A percentile compares a stretch with the other conserved stretches of the same genome.
Evolutionary conservation across 2,797 vertebrate genomes (phyloP).

Genomic region (Eupleurogrammus muticus): DNA sequence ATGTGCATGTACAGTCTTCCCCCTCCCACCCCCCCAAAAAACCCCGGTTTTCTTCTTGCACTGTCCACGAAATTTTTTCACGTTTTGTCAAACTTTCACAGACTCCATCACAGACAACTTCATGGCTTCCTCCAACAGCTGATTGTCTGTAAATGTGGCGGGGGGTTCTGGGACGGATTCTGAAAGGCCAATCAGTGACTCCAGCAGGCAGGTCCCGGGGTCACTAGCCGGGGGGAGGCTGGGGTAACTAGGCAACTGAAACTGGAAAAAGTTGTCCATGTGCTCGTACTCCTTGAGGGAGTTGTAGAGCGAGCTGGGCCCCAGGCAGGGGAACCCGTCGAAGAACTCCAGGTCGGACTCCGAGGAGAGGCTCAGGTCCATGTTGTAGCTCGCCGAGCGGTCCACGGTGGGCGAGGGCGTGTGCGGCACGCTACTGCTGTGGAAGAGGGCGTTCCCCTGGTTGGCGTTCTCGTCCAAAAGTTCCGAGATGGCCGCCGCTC

Average conservation of each 20-base stretch:
- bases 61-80: constrained; percentile 44
- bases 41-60: constrained; percentile 48
- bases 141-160: constrained; percentile 92
- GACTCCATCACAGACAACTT: constrained; percentile 92
- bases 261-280: constrained; percentile 91
- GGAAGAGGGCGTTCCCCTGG: constrained; percentile 88
- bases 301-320: constrained; percentile 93
- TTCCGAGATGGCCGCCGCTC: constrained; percentile 83
- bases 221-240: constrained; percentile 86
- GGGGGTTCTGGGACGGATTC: constrained; percentile 91
- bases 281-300: constrained; percentile 92
- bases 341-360: constrained; percentile 95
- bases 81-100: constrained; percentile 88
- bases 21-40: constrained; percentile 6
- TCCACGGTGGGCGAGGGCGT: constrained; percentile 81
- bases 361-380: constrained; percentile 94
- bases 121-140: constrained; percentile 94
- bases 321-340: constrained; percentile 93
- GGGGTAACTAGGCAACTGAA: constrained; percentile 89
- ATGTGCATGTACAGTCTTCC: constrained; percentile 75
- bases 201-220: constrained; percentile 90
- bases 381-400: constrained; percentile 87
- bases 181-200: constrained; percentile 93
- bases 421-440: constrained; percentile 80
- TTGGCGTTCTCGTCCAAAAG: constrained; percentile 96